phyloP scores from a whole-genome alignment of 2,113 vertebrate species.

The Neolamprologus brichardi region DNA sequence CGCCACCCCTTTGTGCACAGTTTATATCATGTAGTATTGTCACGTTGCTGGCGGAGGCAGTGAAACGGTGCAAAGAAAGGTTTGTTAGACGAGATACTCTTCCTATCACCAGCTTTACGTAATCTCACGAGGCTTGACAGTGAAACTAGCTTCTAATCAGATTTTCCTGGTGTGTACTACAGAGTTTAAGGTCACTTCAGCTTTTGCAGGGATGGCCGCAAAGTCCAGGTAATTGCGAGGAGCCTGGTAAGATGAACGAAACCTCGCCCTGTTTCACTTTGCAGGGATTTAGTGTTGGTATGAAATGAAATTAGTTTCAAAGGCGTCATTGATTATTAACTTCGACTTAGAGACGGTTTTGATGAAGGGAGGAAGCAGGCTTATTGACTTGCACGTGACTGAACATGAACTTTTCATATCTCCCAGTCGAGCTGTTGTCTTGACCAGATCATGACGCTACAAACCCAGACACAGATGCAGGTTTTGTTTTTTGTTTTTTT shows the following conservation, averaged over 20 bases:
- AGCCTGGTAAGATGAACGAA: background rate
- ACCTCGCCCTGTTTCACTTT: background rate
- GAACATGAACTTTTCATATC: background rate
- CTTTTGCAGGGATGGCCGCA: background rate
- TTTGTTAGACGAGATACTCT: background rate
- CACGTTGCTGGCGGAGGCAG: too few relatives aligned
- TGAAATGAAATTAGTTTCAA: background rate
- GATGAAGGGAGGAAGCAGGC: background rate
- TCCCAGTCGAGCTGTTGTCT: background rate
- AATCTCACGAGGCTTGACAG: background rate
- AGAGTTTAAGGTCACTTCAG: background rate
- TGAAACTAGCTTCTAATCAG: background rate
- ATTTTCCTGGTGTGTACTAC: background rate
- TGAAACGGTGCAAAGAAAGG: background rate
- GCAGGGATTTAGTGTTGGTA: background rate
- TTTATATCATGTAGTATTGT: background rate
- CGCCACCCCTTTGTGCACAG: background rate
- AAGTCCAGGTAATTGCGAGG: background rate
- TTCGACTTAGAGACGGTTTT: background rate
- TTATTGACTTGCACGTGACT: background rate
- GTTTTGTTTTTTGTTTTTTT: accelerated
- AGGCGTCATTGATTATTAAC: background rate
- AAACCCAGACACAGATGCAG: background rate
- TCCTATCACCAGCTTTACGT: background rate
- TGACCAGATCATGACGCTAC: background rate